Evolutionary conservation across 1,140 invertebrate species (phyloP).

Genomic region (Aphidius ervi): DNA sequence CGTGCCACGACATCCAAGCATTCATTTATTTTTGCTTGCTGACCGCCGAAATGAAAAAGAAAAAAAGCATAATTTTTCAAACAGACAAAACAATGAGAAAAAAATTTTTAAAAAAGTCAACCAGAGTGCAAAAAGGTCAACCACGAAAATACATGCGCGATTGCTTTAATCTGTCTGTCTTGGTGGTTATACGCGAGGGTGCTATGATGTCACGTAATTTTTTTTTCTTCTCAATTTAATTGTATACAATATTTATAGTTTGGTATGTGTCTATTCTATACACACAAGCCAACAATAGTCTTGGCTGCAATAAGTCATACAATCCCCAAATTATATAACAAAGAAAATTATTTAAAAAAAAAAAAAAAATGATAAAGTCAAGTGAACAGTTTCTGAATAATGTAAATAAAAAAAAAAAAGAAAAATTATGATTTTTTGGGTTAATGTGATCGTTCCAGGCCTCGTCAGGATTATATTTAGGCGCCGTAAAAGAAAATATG

Average conservation of each 20-base stretch:
- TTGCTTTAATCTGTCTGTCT: conserved; percentile 16
- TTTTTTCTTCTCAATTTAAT: neutral
- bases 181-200: conserved; percentile 13
- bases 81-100: conserved; percentile 4
- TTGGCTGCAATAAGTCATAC: too few relatives aligned
- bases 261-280: too few relatives aligned
- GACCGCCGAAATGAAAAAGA: conserved; percentile 19
- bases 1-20: conserved; percentile 23
- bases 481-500: conserved; percentile 54
- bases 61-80: neutral
- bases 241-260: too few relatives aligned
- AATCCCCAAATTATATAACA: neutral
- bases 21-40: conserved; percentile 22
- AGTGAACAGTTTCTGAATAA: neutral
- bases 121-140: conserved; percentile 13
- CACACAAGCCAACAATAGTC: too few relatives aligned
- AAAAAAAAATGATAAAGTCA: too few relatives aligned
- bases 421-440: conserved; percentile 16
- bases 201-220: conserved; percentile 13
- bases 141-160: conserved; percentile 22
- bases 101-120: conserved; percentile 16
- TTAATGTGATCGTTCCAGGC: conserved; percentile 21
- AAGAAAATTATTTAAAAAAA: too few relatives aligned
- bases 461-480: conserved; percentile 54
- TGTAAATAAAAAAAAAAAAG: neutral